phyloP scores from a whole-genome alignment of 1,140 invertebrate genomes.

The Drosophila littoralis region DNA sequence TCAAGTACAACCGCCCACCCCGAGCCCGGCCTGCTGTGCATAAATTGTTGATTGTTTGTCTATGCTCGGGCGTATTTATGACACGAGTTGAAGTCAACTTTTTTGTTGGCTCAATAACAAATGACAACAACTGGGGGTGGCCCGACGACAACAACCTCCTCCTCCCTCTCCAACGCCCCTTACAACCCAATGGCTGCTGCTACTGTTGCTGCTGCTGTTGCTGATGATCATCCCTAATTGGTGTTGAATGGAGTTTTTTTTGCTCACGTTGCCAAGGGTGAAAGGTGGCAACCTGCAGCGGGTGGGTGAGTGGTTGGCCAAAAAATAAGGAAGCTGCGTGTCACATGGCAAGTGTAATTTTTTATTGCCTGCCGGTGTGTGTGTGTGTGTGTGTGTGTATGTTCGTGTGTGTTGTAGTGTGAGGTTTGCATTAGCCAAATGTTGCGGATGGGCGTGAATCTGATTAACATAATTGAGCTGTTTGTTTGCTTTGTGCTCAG shows the following conservation, averaged over 20 bases:
- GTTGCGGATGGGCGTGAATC: constrained; percentile 68
- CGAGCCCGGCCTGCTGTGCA: constrained; percentile 38
- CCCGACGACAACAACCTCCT: constrained; percentile 59
- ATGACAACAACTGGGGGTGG: constrained; percentile 68
- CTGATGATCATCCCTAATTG: constrained; percentile 82
- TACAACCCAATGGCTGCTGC: constrained; percentile 19
- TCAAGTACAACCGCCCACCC: constrained; percentile 25
- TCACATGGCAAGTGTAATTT: constrained; percentile 52
- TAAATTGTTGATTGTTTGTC: constrained; percentile 83
- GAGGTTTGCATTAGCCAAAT: constrained; percentile 49
- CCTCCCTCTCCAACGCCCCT: constrained; percentile 41
- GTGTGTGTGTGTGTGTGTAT: background rate
- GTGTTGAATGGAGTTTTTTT: constrained; percentile 80
- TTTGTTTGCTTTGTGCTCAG: constrained; percentile 58
- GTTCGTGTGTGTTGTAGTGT: background rate
- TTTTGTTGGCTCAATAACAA: constrained; percentile 73
- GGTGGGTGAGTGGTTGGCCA: constrained; percentile 31
- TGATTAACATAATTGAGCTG: constrained; percentile 82
- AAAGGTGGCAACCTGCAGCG: constrained; percentile 68
- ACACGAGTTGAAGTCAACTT: constrained; percentile 71
- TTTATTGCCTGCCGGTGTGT: constrained; percentile 35
- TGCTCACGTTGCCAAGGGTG: constrained; percentile 45
- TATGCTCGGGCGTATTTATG: constrained; percentile 74
- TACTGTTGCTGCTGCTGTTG: constrained; percentile 8
- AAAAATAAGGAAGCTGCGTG: constrained; percentile 45